These are phyloP conservation scores for Thinocorus orbignyianus DNA, from an alignment of 2,113 vertebrate genomes.

Conservation along the genomic window DNA sequence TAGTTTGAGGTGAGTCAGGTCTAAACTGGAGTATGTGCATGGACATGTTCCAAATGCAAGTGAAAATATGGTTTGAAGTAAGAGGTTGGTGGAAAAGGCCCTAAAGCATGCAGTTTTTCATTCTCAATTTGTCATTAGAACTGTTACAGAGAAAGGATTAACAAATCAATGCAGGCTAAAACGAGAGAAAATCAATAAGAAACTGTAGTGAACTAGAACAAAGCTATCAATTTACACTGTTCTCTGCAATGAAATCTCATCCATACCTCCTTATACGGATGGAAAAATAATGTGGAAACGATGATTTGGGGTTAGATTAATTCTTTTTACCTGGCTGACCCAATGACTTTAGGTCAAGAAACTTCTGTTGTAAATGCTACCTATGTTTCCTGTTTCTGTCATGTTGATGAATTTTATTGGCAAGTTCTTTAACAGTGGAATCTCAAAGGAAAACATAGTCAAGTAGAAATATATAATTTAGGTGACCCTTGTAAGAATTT, in stretches of 20 bases:
- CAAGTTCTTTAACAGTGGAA: not conserved
- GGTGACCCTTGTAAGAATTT: not conserved
- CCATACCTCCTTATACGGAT: conserved; percentile 25
- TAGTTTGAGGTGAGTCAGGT: not conserved
- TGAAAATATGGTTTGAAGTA: not conserved
- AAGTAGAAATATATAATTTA: not conserved
- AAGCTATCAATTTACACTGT: conserved; percentile 64
- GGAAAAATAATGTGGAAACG: conserved; percentile 49
- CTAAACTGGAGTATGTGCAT: not conserved
- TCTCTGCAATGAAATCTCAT: conserved; percentile 44
- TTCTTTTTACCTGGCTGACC: conserved; percentile 45
- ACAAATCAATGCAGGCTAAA: conserved; percentile 66
- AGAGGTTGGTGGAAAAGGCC: conserved; percentile 5
- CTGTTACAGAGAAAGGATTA: conserved; percentile 56
- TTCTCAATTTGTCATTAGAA: conserved; percentile 49
- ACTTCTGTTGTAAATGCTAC: conserved; percentile 1
- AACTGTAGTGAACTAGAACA: conserved; percentile 62
- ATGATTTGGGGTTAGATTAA: conserved; percentile 39
- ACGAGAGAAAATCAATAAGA: conserved; percentile 67
- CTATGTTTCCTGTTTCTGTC: conserved; percentile 5
- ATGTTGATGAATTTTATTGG: conserved; percentile 38
- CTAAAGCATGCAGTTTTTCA: conserved; percentile 43
- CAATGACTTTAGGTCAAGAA: conserved; percentile 24
- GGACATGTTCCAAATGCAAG: not conserved
- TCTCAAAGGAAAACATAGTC: not conserved